Conservation (phyloP, 1,140 invertebrate genomes). For the Drosophila chauvacae region DNA sequence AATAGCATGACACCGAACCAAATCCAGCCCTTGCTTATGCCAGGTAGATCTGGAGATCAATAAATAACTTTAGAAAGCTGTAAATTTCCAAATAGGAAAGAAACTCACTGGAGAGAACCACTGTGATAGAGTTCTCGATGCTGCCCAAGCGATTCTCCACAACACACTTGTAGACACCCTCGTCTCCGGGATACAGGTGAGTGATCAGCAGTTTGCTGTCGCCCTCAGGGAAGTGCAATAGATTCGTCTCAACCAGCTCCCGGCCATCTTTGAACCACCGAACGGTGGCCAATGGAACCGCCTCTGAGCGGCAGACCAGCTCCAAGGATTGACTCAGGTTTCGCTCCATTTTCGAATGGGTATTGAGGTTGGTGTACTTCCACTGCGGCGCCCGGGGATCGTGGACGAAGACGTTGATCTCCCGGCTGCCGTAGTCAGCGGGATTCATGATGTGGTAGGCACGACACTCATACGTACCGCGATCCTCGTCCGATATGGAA, state of each 20-base stretch:
- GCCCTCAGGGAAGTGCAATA: constrained; percentile 85
- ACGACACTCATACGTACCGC: constrained; percentile 75
- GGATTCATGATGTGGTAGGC: constrained; percentile 51
- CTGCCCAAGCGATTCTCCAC: constrained; percentile 81
- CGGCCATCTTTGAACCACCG: constrained; percentile 85
- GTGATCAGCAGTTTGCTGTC: constrained; percentile 68
- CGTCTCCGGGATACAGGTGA: constrained; percentile 77
- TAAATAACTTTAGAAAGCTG: background rate
- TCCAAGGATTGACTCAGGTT: constrained; percentile 80
- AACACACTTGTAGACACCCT: constrained; percentile 84
- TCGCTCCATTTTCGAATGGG: constrained; percentile 66
- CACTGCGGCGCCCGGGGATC: constrained; percentile 74
- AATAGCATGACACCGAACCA: constrained; percentile 84
- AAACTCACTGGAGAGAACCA: constrained; percentile 81
- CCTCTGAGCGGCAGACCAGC: constrained; percentile 81
- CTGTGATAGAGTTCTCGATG: constrained; percentile 60
- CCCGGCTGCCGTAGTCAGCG: constrained; percentile 47
- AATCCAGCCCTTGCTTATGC: constrained; percentile 67
- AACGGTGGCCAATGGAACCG: constrained; percentile 85
- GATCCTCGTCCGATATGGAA: constrained; percentile 57
- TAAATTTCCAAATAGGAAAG: background rate
- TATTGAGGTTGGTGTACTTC: constrained; percentile 66
- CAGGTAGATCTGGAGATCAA: constrained; percentile 60
- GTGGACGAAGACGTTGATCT: constrained; percentile 62
- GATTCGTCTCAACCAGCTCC: constrained; percentile 56